Base-by-base conservation (phyloP, 2,888 invertebrate genomes). In the Branchellion lobata region DNA sequence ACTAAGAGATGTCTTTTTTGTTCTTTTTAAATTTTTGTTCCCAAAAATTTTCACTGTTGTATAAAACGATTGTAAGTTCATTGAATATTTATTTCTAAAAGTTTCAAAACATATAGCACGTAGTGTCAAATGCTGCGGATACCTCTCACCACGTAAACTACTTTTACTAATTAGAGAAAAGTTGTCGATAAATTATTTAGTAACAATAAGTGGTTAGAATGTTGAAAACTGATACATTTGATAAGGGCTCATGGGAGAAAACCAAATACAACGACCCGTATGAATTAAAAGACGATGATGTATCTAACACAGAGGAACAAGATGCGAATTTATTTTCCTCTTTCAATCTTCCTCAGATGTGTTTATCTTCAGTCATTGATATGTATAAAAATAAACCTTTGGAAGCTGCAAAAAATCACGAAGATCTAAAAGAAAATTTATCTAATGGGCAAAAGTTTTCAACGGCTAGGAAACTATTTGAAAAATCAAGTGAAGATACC, bases 211-310 rank as follows among this genome's bases (percentile, higher is more conserved):
- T 47, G 18, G 8, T 40, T 40, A 40, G 14, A 14, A 57, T 57
- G 61, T 24, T 57, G 24, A 57, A 57, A 57, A 57, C 61, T 57
- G 61, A 57, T 24, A 57, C 8, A 57, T 14, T 57, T 57, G 61
- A 57, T 57, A 57, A 57, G 21, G 24, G 61, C 8, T 57, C 61
- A 18, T 57, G 61, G 61, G 61, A 57, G n/a, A 57, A n/a, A 57
- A n/a, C 8, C 24, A 65, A 47, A 73, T 73, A 73, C 47, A 47
- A 24, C 24, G 73, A 73, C 24, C 73, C 73, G 31, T 73, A 73
- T 73, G 73, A 73, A 8, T 24, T 73, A 47, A 73, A 73, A 29
- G 27, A 36, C 24, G 27, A 47, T 40, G n/a, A 27, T 8, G 3
- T 27, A 36, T 29, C 27, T n/a, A 34, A 34, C 47, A 2, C 27